Conservation (phyloP, 2,113 vertebrate species). For the Lathamus discolor region DNA sequence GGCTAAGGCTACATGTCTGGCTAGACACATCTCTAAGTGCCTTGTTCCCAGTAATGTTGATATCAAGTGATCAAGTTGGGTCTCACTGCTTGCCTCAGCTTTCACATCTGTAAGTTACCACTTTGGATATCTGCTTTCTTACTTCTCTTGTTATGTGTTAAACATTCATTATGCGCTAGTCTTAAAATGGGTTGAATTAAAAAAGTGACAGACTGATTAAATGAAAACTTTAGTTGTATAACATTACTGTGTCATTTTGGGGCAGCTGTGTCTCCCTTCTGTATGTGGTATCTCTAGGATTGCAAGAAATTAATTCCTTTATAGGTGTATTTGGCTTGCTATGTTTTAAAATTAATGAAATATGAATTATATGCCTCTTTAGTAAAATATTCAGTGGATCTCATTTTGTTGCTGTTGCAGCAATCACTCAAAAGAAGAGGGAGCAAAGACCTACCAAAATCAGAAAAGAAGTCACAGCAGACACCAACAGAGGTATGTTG, state of each 20-base stretch:
- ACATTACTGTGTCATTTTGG: not conserved
- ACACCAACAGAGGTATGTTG: conserved; percentile 88
- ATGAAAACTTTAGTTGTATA: not conserved
- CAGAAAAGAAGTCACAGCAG: conserved; percentile 88
- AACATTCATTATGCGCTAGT: not conserved
- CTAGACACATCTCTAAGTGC: not conserved
- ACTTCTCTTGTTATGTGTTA: not conserved
- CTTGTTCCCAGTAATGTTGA: not conserved
- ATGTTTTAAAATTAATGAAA: not conserved
- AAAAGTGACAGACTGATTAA: not conserved
- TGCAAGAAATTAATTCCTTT: not conserved
- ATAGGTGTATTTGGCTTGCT: not conserved
- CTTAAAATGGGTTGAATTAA: not conserved
- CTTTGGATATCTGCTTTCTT: not conserved
- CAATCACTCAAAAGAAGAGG: conserved; percentile 94
- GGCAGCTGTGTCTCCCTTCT: not conserved
- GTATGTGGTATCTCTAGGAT: not conserved
- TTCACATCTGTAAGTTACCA: not conserved
- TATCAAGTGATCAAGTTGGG: not conserved
- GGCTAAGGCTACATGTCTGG: not conserved
- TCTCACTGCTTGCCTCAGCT: not conserved
- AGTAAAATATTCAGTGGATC: not conserved
- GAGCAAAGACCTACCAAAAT: conserved; percentile 90
- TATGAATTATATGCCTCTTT: not conserved
- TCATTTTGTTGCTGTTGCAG: conserved; percentile 70